phyloP scores from a whole-genome alignment of 2,888 invertebrate genomes.

The Rotaria macrura region DNA sequence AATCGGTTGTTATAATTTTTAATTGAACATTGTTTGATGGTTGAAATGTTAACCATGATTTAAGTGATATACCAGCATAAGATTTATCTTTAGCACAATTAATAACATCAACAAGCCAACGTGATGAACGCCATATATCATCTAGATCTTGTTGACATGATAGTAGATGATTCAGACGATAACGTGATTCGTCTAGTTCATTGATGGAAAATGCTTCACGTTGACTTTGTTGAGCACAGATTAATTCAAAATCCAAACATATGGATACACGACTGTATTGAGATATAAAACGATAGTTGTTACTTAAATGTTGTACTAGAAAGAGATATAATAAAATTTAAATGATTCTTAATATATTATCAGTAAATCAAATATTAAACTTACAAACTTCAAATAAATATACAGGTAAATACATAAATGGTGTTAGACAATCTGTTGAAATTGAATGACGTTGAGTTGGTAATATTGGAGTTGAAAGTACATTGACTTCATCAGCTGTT shows the following conservation, averaged over 20 bases:
- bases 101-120: conserved; percentile 92
- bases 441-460: neutral
- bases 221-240: conserved; percentile 78
- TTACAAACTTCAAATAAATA: conserved; percentile 61
- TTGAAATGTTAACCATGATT: conserved; percentile 11
- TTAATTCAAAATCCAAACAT: conserved; percentile 78
- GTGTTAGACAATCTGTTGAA: neutral
- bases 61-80: conserved; percentile 2
- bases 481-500: conserved; percentile 16
- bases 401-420: conserved; percentile 65
- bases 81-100: conserved; percentile 75
- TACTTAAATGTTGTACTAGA: conserved; percentile 87
- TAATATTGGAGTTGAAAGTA: neutral
- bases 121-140: conserved; percentile 76
- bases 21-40: neutral
- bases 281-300: conserved; percentile 76
- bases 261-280: conserved; percentile 84
- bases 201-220: conserved; percentile 71
- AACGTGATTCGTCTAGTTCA: conserved; percentile 74
- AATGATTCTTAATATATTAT: too few species aligned
- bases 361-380: conserved; percentile 36
- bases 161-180: conserved; percentile 68
- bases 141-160: conserved; percentile 76
- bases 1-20: neutral
- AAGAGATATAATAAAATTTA: conserved; percentile 53